Evolutionary conservation across 2,888 invertebrate genomes (phyloP).

Genomic region (Cantharis rustica): DNA sequence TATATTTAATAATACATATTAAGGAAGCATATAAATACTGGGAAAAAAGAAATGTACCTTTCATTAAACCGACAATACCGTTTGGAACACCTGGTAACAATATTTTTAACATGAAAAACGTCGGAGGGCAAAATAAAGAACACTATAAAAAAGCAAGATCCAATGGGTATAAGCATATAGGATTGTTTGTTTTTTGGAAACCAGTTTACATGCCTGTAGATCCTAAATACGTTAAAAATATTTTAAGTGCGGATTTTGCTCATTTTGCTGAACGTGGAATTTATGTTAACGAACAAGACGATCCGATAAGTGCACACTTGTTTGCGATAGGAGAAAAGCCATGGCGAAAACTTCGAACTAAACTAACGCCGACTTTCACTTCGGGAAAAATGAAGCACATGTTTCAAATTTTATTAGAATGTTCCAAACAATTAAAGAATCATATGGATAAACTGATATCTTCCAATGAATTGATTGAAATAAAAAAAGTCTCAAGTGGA

Average conservation of each 20-base stretch:
- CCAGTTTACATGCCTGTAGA: constrained; percentile 29
- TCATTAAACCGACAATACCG: not conserved
- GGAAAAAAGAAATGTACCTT: constrained; percentile 23
- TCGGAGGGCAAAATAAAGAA: not conserved
- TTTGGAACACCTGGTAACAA: constrained; percentile 15
- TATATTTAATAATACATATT: not conserved
- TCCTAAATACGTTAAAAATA: constrained; percentile 41
- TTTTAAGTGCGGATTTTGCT: constrained; percentile 63
- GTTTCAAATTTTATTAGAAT: constrained; percentile 26
- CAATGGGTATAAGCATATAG: not conserved
- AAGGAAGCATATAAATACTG: constrained; percentile 21
- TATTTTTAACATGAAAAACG: not conserved
- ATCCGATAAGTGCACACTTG: constrained; percentile 62
- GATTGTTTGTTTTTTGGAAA: not conserved
- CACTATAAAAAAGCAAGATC: not conserved
- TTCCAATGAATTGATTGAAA: constrained; percentile 19
- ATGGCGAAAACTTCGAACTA: constrained; percentile 60
- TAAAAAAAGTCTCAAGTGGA: constrained; percentile 57
- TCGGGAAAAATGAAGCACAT: constrained; percentile 36
- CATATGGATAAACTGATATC: constrained; percentile 5
- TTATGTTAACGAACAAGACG: constrained; percentile 60
- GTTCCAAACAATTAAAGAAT: constrained; percentile 15
- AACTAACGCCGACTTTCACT: constrained; percentile 35
- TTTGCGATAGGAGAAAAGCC: constrained; percentile 59
- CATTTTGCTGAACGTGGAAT: constrained; percentile 65